phyloP scores from a whole-genome alignment of 2,797 vertebrate species.

The Hylomyscus alleni region DNA sequence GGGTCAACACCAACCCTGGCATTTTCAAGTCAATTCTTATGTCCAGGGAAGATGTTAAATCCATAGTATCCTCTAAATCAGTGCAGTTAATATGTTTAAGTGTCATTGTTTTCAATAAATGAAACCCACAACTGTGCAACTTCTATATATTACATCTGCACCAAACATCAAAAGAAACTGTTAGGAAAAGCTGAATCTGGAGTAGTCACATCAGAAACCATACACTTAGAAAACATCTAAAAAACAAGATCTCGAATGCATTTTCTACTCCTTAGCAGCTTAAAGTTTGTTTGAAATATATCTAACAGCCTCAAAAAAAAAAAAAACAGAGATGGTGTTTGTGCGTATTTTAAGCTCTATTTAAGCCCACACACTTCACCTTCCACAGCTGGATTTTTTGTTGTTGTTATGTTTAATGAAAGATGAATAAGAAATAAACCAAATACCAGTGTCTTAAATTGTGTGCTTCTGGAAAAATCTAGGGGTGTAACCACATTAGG shows the following conservation, averaged over 20 bases:
- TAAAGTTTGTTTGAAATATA: slow-evolving; percentile 62
- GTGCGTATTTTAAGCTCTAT: slow-evolving; percentile 62
- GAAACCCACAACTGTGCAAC: not conserved
- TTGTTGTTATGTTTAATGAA: slow-evolving; percentile 50
- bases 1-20: not conserved
- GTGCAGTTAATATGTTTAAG: not conserved
- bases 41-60: not conserved
- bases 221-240: slow-evolving; percentile 8
- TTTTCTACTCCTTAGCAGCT: slow-evolving; percentile 57
- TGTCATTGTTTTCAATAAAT: slow-evolving; percentile 8
- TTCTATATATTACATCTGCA: not conserved
- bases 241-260: slow-evolving; percentile 49
- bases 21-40: not conserved
- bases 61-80: slow-evolving; percentile 27
- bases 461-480: not conserved
- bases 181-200: not conserved
- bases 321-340: slow-evolving; percentile 55
- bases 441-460: not conserved
- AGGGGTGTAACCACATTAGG: too few relatives aligned
- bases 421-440: slow-evolving; percentile 66
- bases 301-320: slow-evolving; percentile 65
- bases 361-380: slow-evolving; percentile 39
- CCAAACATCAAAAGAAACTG: not conserved
- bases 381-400: slow-evolving; percentile 29
- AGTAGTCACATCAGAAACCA: not conserved